Evolutionary conservation across 2,797 vertebrate genomes (phyloP).

Genomic region (Dermochelys coriacea): DNA sequence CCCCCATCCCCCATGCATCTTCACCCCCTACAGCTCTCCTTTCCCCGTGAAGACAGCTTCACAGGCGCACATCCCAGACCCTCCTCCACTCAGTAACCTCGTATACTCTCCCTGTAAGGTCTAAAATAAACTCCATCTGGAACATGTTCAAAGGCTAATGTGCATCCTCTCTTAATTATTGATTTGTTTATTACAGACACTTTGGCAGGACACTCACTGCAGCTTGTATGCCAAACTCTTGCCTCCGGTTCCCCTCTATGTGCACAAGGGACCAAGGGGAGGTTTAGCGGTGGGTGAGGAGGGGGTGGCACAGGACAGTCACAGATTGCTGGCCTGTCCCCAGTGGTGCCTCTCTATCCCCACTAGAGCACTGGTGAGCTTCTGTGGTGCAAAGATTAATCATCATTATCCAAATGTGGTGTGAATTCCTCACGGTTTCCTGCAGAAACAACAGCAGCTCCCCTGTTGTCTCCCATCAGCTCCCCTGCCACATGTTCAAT

Average conservation of each 20-base stretch:
- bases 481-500: neutral
- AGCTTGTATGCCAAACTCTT: slow-evolving; percentile 35
- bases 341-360: no score
- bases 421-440: neutral
- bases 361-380: accelerated
- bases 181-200: slow-evolving; percentile 80
- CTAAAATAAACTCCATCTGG: slow-evolving; percentile 76
- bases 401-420: accelerated
- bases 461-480: neutral
- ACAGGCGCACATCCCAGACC: neutral
- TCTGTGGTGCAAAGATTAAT: neutral
- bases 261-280: accelerated
- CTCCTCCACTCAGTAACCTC: slow-evolving; percentile 27
- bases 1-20: neutral
- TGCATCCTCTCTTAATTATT: slow-evolving; percentile 80
- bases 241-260: neutral
- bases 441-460: neutral
- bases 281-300: neutral
- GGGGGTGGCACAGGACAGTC: neutral
- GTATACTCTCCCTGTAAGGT: neutral
- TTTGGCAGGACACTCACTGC: slow-evolving; percentile 66
- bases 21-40: neutral
- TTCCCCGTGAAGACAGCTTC: neutral
- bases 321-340: no score
- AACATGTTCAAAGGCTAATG: slow-evolving; percentile 79